Evolutionary conservation across 2,113 vertebrate genomes (phyloP).

Genomic region (Probosciger aterrimus): DNA sequence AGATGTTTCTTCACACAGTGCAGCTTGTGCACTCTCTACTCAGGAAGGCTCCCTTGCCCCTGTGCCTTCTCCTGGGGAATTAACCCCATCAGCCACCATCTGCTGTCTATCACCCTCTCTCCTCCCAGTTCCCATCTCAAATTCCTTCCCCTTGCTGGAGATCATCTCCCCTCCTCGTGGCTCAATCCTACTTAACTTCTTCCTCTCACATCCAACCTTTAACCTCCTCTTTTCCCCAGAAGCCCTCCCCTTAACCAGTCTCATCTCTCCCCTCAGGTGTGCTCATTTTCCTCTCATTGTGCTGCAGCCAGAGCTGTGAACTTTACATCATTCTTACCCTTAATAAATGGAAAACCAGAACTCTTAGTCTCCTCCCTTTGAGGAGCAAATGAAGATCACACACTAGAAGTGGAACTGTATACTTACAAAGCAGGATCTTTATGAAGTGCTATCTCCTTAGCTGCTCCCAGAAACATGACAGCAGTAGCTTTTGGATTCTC

Average conservation of each 20-base stretch:
- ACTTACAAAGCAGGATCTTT: constrained; percentile 64
- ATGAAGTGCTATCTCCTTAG: constrained; percentile 72
- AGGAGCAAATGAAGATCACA: not conserved
- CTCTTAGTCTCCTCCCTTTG: not conserved
- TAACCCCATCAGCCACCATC: not conserved
- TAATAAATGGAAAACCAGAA: not conserved
- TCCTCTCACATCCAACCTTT: not conserved
- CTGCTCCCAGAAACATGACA: constrained; percentile 80
- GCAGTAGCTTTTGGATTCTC: constrained; percentile 72
- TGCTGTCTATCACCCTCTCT: not conserved
- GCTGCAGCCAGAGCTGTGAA: not conserved
- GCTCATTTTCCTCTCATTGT: not conserved
- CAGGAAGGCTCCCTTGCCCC: not conserved
- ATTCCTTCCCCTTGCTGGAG: not conserved
- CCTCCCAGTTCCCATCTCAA: not conserved
- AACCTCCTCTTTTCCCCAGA: not conserved
- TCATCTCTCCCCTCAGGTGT: not conserved
- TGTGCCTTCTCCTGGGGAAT: not conserved
- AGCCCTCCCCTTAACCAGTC: not conserved
- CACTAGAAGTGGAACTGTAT: not conserved
- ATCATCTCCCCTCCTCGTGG: not conserved
- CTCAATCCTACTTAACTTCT: not conserved
- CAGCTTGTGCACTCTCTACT: not conserved
- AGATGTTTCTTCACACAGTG: not conserved
- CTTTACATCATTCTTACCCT: not conserved